Conservation (phyloP, 2,113 vertebrate species). For the Xiphophorus hellerii region DNA sequence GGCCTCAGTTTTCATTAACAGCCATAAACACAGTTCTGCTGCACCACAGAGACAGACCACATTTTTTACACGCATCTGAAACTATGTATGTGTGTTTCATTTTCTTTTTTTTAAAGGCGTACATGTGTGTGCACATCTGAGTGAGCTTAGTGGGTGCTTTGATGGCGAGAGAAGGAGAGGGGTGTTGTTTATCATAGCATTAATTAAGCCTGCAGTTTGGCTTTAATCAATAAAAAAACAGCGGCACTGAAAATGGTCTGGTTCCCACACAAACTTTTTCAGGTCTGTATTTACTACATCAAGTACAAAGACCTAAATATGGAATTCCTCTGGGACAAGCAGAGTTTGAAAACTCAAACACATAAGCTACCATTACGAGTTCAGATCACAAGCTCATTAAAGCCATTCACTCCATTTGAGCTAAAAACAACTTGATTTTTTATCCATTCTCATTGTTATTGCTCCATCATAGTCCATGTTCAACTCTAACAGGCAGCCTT, state of each 20-base stretch:
- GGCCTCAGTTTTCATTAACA: conserved; percentile 76
- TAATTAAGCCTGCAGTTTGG: conserved; percentile 71
- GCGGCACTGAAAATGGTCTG: conserved; percentile 52
- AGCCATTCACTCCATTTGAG: not conserved
- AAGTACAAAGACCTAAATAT: conserved; percentile 5
- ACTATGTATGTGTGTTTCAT: conserved; percentile 28
- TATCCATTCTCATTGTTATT: not conserved
- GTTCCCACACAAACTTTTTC: conserved; percentile 5
- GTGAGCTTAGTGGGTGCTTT: conserved; percentile 50
- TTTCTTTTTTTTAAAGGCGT: conserved; percentile 15
- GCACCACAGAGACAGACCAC: conserved; percentile 54
- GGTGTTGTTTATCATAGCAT: conserved; percentile 74
- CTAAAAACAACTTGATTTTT: not conserved
- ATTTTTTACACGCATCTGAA: conserved; percentile 12
- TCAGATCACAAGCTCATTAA: not conserved
- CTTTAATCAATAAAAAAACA: conserved; percentile 78
- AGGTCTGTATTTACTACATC: conserved; percentile 29
- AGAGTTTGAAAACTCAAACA: not conserved
- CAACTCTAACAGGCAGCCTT: too few relatives aligned
- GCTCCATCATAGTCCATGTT: not conserved
- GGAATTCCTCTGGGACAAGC: conserved; percentile 13
- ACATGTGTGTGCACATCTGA: conserved; percentile 27
- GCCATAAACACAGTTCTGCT: conserved; percentile 73
- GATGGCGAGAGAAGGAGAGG: conserved; percentile 43
- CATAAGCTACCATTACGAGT: not conserved